Base-by-base conservation (phyloP, 2,797 vertebrate species). In the Myripristis murdjan region DNA sequence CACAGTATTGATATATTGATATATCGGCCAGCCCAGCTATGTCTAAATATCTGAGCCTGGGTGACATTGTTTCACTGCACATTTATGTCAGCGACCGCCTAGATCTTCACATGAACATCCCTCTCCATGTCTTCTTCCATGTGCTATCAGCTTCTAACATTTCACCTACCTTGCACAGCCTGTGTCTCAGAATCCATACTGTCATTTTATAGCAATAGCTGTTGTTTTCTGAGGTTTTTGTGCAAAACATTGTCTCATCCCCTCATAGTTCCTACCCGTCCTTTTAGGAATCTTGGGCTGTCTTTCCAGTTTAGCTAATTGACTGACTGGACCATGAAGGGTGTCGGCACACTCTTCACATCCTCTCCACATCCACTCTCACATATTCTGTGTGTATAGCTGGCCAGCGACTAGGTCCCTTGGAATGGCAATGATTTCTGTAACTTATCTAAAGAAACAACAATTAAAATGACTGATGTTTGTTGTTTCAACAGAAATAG, bases 271-370 rank as follows among this genome's bases (percentile, higher is more conserved):
- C 41, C 18, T n/a, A 11, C 12, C 35, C 3, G 35, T 37, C 10
- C 26, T 47, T 55, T 44, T 24, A 44, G 47, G 55, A 68, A 64
- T 65, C 56, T 60, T 28, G 28, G 61, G 23, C 54, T 67, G 68
- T 81, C 72, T 59, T 70, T 61, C 58, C 55, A 43, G 37, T 64
- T 75, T 71, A 60, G 53, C 58, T 82, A 69, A 84, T 54, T 77
- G 70, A 80, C 63, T 54, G 22, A 52, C 48, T 28, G 52, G 49
- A 58, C 49, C 53, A 51, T 23, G 16, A 72, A 63, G 70, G 28
- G 33, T 70, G 70, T 44, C n/a, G 28, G 26, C 26, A 7, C 9
- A 2, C 33, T 9, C 33, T 9, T 8, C 26, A 2, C 26, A 28
- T 28, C 26, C 26, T 6, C 6, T 28, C 26, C 6, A 28, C 6